Base-by-base conservation (phyloP, 2,797 vertebrate genomes). In the Mastacembelus armatus region DNA sequence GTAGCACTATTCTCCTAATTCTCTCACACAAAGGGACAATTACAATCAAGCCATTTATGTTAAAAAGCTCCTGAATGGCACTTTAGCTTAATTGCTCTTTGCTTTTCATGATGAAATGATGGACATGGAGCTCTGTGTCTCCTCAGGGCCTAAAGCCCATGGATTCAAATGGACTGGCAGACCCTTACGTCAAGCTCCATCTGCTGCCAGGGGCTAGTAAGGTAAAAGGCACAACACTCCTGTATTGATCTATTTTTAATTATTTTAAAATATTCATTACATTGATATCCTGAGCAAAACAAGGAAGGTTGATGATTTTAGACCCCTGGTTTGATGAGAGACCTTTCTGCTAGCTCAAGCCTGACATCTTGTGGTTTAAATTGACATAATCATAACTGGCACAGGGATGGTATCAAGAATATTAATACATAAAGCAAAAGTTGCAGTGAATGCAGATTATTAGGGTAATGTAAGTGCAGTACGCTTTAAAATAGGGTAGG, bases 141-240 rank as follows among this genome's bases (percentile, higher is more conserved):
- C 65, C 63, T 21, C 63, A 99, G 97, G 97, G 97, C 49, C 91
- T 99, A 74, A 99, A 99, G 78, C 97, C 97, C 1, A 99, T 99
- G 97, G 97, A 99, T 83, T 98, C 97, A 12, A 99, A 99, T 0
- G 97, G 97, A 44, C 86, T 99, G 83, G 97, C 97, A 0, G 97
- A 99, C 88, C 97, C 97, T 14, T 99, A 98, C 0, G 95, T 99
- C 45, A 99, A 98, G 69, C 93, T 99, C 56, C 97, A 98, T 83
- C 95, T 99, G 83, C 88, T 99, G 80, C 97, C 97, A 0, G 97
- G 97, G 52, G 97, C 97, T 68, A 98, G 97, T 90, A 99, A 99
- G 96, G 97, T 99, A 93, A 72, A 64, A 50, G 14, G 49, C 4
- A 2, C 18, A 19, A 39, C 44, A 66, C 58, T 65, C 19, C 19